Evolutionary conservation across 1,140 invertebrate species (phyloP), one percentile per base, ranked within the genome.

Genomic region (Bombus confusus): DNA sequence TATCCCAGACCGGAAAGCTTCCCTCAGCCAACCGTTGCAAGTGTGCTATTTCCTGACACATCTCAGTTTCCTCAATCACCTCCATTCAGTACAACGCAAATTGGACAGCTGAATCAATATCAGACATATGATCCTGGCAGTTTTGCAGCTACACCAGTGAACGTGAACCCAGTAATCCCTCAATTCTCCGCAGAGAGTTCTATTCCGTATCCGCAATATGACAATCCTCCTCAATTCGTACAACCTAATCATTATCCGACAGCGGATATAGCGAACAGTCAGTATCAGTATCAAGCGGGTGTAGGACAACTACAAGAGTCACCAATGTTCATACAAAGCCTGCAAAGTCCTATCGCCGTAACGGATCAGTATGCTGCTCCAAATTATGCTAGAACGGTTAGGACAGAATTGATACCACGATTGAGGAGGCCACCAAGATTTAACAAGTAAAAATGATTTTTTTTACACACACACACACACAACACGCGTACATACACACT

Each of bases 271-370:
- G 85, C 89, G 0, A 93, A 64, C 28, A 89, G 86, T 74, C 93
- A 94, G 39, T 94, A 91, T 80, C 93, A 92, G 15, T 94, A 91
- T 83, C 92, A 92, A n/a, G 82, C 91, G 0, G 72, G 86, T 0
- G 91, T 94, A 13, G 88, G 91, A 43, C 93, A 93, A 76, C 89
- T 93, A 68, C 92, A 92, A 41, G 93, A 94, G 41, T 93, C 93
- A 0, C 88, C 91, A 8, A 80, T 94, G 47, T 94, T 92, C 62
- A 91, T 94, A 59, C 93, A 93, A 76, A 93, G 88, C 57, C 64
- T 93, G 52, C 91, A 91, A 34, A 93, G 92, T 74, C 91, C 93
- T 9, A 91, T 94, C n/a, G 85, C 92, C 15, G 89, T 94, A 34
- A 90, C 92, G 0, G 93, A 94, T 87, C 93, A 94, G 31, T 94